These are phyloP conservation scores for Fopius arisanus DNA, from an alignment of 1,140 invertebrate species.

Conservation along the genomic window DNA sequence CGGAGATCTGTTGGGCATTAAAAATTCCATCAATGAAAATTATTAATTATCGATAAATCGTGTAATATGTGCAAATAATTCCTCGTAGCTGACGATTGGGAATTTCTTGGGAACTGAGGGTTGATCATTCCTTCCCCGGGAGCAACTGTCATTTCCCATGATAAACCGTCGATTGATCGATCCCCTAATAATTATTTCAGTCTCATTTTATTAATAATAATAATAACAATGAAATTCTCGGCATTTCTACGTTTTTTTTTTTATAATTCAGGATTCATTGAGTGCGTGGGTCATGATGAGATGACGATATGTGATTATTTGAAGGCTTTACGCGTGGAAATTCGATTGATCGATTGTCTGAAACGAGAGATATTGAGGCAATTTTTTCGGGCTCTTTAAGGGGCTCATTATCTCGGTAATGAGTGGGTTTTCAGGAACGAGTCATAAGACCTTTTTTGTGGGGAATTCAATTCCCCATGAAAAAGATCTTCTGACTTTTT, in stretches of 20 bases:
- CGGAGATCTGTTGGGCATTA: background rate
- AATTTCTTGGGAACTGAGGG: background rate
- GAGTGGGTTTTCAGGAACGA: constrained; percentile 18
- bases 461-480: background rate
- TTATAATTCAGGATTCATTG: no score
- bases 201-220: constrained; percentile 10
- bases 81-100: constrained; percentile 15
- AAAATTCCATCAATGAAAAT: background rate
- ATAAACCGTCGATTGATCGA: background rate
- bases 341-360: constrained; percentile 8
- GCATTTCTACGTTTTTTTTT: no score
- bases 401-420: background rate
- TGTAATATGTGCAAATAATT: constrained; percentile 57
- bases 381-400: constrained; percentile 24
- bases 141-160: background rate
- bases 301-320: constrained; percentile 33
- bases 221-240: background rate
- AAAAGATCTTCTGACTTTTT: background rate
- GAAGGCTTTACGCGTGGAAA: constrained; percentile 36
- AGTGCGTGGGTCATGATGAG: no score
- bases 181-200: background rate
- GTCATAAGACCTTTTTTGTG: no score
- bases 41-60: constrained; percentile 21
- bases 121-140: background rate
- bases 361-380: background rate